These are phyloP conservation scores for Lophotriccus pileatus DNA, from an alignment of 2,797 vertebrate species.

Conservation along the genomic window DNA sequence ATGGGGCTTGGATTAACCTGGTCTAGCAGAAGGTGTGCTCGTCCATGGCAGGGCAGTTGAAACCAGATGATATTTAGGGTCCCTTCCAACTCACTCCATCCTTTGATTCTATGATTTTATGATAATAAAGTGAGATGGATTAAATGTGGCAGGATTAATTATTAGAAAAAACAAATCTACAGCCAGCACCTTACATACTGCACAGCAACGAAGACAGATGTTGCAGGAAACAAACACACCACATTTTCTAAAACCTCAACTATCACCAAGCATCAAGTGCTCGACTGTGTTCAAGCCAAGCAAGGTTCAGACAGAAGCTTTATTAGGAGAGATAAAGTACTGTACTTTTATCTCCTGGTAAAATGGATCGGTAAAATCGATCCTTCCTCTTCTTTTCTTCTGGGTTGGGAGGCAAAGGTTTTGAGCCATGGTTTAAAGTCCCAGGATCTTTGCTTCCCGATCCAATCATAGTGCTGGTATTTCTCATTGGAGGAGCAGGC, in stretches of 20 bases:
- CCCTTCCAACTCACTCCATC: neutral
- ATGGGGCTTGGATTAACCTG: neutral
- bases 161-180: neutral
- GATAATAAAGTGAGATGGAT: neutral
- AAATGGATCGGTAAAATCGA: constrained; percentile 88
- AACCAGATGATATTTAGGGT: neutral
- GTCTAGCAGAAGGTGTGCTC: neutral
- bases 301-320: neutral
- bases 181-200: neutral
- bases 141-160: neutral
- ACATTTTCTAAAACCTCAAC: neutral
- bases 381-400: constrained; percentile 94
- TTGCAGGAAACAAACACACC: neutral
- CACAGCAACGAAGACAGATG: neutral
- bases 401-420: constrained; percentile 92
- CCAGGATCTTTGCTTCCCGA: constrained; percentile 85
- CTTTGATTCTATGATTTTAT: neutral
- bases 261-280: neutral
- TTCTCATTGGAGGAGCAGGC: constrained; percentile 95
- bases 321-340: neutral
- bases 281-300: neutral
- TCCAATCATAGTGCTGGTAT: constrained; percentile 94
- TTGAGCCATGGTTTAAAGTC: constrained; percentile 89
- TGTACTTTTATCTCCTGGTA: constrained; percentile 93
- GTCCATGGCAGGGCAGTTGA: neutral